Evolutionary conservation across 2,888 invertebrate genomes (phyloP).

Genomic region (Globia sparganii): DNA sequence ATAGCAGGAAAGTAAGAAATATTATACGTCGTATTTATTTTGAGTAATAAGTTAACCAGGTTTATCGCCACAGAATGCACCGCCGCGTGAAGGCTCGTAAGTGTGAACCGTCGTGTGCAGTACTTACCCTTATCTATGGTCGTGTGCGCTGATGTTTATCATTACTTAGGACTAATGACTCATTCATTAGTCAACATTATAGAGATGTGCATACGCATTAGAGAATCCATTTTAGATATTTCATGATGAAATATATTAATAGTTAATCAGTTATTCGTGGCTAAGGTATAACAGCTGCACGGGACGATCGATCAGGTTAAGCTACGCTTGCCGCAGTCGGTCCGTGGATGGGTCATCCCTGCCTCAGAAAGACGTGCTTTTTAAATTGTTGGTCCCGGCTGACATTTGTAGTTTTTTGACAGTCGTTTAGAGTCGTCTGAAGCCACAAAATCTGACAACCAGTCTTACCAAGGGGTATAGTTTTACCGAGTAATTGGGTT

Average conservation of each 20-base stretch:
- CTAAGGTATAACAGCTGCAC: too few relatives aligned
- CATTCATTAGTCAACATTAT: conserved; percentile 41
- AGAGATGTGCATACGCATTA: conserved; percentile 5
- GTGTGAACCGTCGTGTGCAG: conserved; percentile 7
- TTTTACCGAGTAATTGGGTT: neutral
- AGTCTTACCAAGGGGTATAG: neutral
- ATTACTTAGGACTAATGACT: conserved; percentile 39
- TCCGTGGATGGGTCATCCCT: neutral
- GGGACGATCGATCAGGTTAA: neutral
- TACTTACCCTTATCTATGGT: too few relatives aligned
- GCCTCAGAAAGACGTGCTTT: neutral
- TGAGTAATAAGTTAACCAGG: conserved; percentile 1
- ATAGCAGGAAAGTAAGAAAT: conserved; percentile 14
- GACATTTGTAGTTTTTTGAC: neutral
- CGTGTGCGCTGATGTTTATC: conserved; percentile 27
- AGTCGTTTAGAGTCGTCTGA: neutral
- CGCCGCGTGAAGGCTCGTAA: neutral
- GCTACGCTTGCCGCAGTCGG: neutral
- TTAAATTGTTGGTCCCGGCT: neutral
- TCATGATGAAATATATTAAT: neutral
- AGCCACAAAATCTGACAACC: neutral
- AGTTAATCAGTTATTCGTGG: too few relatives aligned
- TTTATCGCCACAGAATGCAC: conserved; percentile 1
- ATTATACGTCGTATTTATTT: neutral
- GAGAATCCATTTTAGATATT: neutral